Conservation (phyloP, 2,797 vertebrate genomes). For the Anguilla pacifica region DNA sequence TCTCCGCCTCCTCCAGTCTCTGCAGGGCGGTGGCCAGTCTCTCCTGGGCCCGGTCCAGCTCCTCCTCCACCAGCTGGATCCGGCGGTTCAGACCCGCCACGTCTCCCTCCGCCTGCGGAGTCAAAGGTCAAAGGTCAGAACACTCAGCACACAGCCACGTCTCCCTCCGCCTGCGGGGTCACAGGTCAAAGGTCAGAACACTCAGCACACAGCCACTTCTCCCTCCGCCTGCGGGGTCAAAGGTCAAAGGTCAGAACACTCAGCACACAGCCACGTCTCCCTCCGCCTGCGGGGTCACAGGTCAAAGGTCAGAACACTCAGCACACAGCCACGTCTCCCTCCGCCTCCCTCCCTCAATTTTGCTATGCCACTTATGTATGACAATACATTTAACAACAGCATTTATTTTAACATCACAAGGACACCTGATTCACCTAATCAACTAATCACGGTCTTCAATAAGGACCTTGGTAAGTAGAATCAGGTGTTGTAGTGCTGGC, state of each 20-base stretch:
- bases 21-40: slow-evolving; percentile 90
- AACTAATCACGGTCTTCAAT: too few species aligned
- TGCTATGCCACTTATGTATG: too few species aligned
- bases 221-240: not conserved
- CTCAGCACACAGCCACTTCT: not conserved
- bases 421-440: too few species aligned
- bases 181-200: slow-evolving; percentile 6
- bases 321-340: not conserved
- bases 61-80: slow-evolving; percentile 98
- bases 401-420: too few species aligned
- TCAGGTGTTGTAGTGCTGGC: too few species aligned
- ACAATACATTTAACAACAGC: too few species aligned
- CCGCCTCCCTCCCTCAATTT: too few species aligned
- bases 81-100: slow-evolving; percentile 94
- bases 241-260: not conserved
- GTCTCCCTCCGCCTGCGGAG: slow-evolving; percentile 89
- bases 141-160: not conserved
- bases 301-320: not conserved
- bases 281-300: slow-evolving; percentile 79
- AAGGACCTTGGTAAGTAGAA: too few species aligned
- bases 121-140: slow-evolving; percentile 24
- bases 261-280: slow-evolving; percentile 80
- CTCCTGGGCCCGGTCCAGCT: slow-evolving; percentile 95
- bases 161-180: not conserved
- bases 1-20: slow-evolving; percentile 97